Evolutionary conservation across 2,797 vertebrate species (phyloP), one percentile per base, ranked within the genome.

Genomic region (Xiphorhynchus erythropygius): DNA sequence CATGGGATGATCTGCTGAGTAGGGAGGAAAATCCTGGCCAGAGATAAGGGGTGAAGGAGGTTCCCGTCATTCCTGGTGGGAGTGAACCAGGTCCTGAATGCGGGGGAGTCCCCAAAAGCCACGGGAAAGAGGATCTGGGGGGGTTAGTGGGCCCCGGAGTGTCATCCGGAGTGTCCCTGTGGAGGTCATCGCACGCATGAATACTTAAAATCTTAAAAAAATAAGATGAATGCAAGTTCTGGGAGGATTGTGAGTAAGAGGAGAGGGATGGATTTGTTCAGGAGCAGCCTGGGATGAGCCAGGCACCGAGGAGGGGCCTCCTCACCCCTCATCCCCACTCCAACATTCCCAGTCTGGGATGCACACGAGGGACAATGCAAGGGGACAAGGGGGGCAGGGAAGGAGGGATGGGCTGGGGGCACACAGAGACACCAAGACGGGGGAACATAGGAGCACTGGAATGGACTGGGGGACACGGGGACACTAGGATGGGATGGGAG

Each of bases 151-250:
- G 41, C 46, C 46, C 41, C 1, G 22, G 37, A 6, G 16, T 14
- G 62, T 27, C 86, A 42, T 37, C 27, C 35, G 3, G 37, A 0
- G 12, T 10, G 81, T 55, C 82, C 68, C 62, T 18, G 30, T 5
- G 55, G 25, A 32, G 55, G 25, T 13, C 47, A 10, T 3, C 0
- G 1, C 25, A 12, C 22, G 7, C 33, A 17, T 27, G 32, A 28
- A 14, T 32, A 2, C 10, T n/a, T 9, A 2, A 86, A 63, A 49
- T 27, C 30, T 1, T 12, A 9, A 0, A 21, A 42, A 76, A 69
- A 17, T 3, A 7, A 4, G 0, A 1, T 35, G 10, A 6, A 4
- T 5, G 3, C 0, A 0, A 28, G 7, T 13, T 19, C 4, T n/a
- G 68, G 33, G 53, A 39, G 7, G 0, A 0, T 28, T 2, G 21